phyloP scores from a whole-genome alignment of 2,888 invertebrate species.

The Dasypogon diadema region DNA sequence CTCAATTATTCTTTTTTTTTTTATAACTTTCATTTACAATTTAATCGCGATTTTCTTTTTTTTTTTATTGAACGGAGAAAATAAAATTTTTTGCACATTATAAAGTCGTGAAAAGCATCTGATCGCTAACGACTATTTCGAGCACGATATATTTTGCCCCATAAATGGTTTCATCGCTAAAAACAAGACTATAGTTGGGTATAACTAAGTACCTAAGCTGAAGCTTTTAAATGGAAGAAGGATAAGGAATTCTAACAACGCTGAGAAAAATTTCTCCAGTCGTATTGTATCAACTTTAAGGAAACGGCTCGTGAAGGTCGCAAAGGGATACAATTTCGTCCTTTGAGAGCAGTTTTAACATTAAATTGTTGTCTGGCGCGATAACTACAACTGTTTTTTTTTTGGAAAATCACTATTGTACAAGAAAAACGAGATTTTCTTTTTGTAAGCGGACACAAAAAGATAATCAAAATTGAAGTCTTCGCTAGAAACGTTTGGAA shows the following conservation, averaged over 20 bases:
- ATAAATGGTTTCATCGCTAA: constrained; percentile 20
- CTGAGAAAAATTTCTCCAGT: not conserved
- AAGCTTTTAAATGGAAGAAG: constrained; percentile 37
- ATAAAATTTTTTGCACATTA: not conserved
- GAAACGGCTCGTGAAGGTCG: not conserved
- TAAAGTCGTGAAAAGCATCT: not conserved
- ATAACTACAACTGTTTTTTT: not conserved
- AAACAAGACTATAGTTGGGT: not conserved
- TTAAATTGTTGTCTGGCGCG: not conserved
- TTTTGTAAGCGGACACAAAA: constrained; percentile 56
- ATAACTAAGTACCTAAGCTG: not conserved
- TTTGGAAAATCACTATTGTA: not conserved
- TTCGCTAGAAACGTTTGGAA: constrained; percentile 69
- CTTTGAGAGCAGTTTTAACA: not conserved
- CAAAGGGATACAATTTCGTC: not conserved
- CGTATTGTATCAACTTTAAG: not conserved
- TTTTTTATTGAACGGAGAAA: not conserved
- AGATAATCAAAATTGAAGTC: constrained; percentile 69
- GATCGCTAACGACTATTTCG: constrained; percentile 8
- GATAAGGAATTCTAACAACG: constrained; percentile 12
- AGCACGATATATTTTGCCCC: not conserved
- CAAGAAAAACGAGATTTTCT: constrained; percentile 6
- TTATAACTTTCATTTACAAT: not conserved
- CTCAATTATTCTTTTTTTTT: not conserved
- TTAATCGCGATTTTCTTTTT: not conserved